Base-by-base conservation (phyloP, 2,113 vertebrate genomes). In the Irena cyanogastra region DNA sequence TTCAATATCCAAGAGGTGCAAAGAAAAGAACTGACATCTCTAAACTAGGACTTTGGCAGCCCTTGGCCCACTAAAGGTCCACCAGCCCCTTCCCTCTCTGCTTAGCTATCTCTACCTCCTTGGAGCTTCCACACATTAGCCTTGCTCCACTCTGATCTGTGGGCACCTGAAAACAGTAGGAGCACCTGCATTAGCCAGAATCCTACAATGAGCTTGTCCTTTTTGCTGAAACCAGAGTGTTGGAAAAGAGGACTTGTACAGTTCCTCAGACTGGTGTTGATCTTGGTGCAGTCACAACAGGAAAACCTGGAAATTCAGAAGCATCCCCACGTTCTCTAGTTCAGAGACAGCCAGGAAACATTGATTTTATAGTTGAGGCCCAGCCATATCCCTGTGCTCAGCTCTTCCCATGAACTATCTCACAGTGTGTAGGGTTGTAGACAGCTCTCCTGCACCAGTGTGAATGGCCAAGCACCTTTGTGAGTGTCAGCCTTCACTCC, bases 351-450 rank as follows among this genome's bases (percentile, higher is more conserved):
- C 5, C 39, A 81, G 17, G 30, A 75, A 66, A 65, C 49, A 31
- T 0, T 57, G 60, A 20, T 63, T 89, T 70, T 41, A 57, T 24
- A 63, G n/a, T 28, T 11, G 22, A 77, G 45, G 11, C 49, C 30
- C 30, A 68, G 41, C 44, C 27, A 39, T 16, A 35, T 18, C 49
- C 28, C 47, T 35, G 5, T 16, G 53, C 49, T 93, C 47, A 54
- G 47, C 61, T 52, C 47, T 82, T 79, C 21, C 45, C 49, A 39
- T 7, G 18, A 61, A 19, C 60, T 7, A 45, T 35, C 35, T 71
- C 26, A 53, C 10, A 47, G 28, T 13, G 39, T 3, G 0, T 0
- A 24, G 37, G 23, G 53, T 1, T 60, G 54, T 11, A 83, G 61
- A 37, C 16, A 66, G 39, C 33, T 79, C 24, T 85, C 53, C 69